Evolutionary conservation across 1,140 invertebrate genomes (phyloP), one percentile per base, ranked within the genome.

Genomic region (Drosophila jambulina): DNA sequence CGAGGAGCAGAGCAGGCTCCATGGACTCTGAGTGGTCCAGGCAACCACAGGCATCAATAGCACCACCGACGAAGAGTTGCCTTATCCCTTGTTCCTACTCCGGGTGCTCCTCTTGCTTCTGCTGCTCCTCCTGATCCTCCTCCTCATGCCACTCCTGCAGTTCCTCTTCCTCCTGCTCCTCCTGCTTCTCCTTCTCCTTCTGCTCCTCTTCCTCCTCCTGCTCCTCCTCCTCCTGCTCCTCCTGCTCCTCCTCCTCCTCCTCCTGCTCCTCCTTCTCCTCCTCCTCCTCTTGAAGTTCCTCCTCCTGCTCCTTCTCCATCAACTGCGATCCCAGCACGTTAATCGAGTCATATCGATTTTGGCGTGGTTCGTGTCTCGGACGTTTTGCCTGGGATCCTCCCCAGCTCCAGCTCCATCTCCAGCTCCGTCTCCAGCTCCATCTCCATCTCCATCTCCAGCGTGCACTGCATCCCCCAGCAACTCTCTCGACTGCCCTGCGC

Each of bases 261-360:
- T 12, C 38, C 38, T 12, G 17, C 13, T n/a, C 7, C 48, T 21
- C 6, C 43, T 1, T 2, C 23, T 9, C 7, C 23, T 48, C 15
- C n/a, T n/a, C n/a, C n/a, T n/a, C n/a, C n/a, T n/a, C n/a, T n/a
- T n/a, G n/a, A n/a, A n/a, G n/a, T n/a, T n/a, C n/a, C n/a, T n/a
- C n/a, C n/a, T n/a, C n/a, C n/a, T n/a, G n/a, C 23, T n/a, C 7
- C 48, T 21, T 3, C 27, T 21, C 40, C 9, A 2, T 3, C 19
- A 2, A 8, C 53, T 12, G 15, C 25, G 82, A 63, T 75, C 78
- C 79, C 54, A 57, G 67, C 77, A 88, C 85, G 81, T 88, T 90
- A 88, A 88, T 88, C 85, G 85, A 88, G 85, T 88, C 85, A 90
- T 88, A 88, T 88, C 85, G 85, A 88, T 88, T 88, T 87, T 88